A percentile compares a stretch with the other conserved stretches of the same genome.
These are phyloP conservation scores for Eciton burchellii DNA, from an alignment of 1,140 invertebrate genomes.

Conservation along the genomic window DNA sequence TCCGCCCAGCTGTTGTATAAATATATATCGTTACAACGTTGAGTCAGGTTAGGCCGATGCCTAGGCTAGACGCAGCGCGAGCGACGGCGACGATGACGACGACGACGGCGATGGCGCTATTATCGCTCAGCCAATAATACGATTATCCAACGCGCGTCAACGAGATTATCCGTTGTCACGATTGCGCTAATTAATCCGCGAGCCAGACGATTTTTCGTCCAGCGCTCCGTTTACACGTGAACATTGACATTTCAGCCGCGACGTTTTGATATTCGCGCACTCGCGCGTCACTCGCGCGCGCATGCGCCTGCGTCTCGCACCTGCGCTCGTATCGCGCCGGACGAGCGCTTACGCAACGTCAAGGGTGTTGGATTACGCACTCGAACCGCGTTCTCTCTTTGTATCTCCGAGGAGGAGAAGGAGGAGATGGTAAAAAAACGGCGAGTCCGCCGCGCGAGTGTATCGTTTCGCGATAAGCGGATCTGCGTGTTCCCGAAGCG, in stretches of 20 bases:
- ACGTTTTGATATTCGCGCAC: background rate
- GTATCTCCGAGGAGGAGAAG: background rate
- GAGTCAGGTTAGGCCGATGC: constrained; percentile 76
- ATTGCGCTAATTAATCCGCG: constrained; percentile 30
- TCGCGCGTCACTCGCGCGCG: no score
- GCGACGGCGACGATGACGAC: constrained; percentile 34
- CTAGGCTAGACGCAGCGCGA: constrained; percentile 75
- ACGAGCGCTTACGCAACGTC: background rate
- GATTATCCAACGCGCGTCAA: constrained; percentile 23
- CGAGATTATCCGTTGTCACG: background rate
- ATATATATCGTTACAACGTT: constrained; percentile 81
- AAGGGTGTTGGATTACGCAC: constrained; percentile 26
- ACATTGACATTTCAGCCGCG: background rate
- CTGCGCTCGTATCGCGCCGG: background rate
- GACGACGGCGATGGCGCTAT: constrained; percentile 57
- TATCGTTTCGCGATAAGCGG: constrained; percentile 22
- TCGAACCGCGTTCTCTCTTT: background rate
- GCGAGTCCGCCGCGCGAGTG: background rate
- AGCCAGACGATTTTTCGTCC: constrained; percentile 17
- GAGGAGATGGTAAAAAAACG: background rate
- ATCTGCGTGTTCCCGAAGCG: constrained; percentile 10
- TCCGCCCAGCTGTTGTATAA: constrained; percentile 81
- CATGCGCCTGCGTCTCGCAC: background rate
- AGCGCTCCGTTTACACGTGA: background rate
- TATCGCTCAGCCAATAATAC: constrained; percentile 55